phyloP scores from a whole-genome alignment of 2,113 vertebrate species.

The Hystrix cristata region DNA sequence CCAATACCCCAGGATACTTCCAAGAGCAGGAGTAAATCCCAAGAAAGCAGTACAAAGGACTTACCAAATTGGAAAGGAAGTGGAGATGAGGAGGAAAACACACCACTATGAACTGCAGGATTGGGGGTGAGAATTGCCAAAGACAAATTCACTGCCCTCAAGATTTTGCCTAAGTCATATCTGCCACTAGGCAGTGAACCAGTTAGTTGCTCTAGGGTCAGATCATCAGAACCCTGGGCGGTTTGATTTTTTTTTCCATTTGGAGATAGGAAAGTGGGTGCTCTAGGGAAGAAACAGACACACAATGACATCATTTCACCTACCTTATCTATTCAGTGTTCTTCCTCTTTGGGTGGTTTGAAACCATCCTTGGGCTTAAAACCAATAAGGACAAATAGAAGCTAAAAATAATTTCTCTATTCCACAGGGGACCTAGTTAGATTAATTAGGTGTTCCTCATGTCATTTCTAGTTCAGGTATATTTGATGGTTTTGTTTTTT shows the following conservation, averaged over 20 bases:
- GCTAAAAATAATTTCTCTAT: constrained; percentile 32
- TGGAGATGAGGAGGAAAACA: not conserved
- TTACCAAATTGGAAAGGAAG: not conserved
- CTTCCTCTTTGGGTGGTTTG: not conserved
- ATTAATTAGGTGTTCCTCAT: constrained; percentile 8
- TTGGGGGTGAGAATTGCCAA: not conserved
- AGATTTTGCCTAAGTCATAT: not conserved
- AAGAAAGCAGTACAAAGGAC: not conserved
- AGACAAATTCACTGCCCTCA: not conserved
- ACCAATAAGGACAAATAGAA: constrained; percentile 46
- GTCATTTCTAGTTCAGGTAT: constrained; percentile 3
- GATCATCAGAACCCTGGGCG: not conserved
- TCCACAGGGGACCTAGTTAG: not conserved
- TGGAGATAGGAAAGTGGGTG: not conserved
- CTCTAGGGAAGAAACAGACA: not conserved
- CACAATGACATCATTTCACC: too few species aligned
- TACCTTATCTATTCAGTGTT: not conserved
- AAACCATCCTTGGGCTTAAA: constrained; percentile 29
- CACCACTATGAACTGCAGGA: not conserved
- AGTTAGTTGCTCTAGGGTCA: not conserved
- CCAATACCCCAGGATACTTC: not conserved
- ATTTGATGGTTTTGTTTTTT: not conserved
- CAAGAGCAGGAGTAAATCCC: not conserved
- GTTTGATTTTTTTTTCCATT: not conserved
- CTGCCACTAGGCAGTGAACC: not conserved